Conservation (phyloP, 2,113 vertebrate genomes). For the Pardalotus punctatus region DNA sequence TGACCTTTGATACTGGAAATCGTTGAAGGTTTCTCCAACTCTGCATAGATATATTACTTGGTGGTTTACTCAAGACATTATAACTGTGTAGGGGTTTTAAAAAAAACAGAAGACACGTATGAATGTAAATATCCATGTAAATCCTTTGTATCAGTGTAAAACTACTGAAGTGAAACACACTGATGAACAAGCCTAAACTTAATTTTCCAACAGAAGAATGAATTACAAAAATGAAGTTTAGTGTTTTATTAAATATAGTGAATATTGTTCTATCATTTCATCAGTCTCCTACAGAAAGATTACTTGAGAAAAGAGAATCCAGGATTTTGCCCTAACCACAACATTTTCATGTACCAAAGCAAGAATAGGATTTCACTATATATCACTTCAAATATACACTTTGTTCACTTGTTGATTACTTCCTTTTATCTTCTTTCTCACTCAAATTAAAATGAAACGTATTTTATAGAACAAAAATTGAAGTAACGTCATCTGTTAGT, state of each 20-base stretch:
- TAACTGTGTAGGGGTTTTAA: not conserved
- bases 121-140: not conserved
- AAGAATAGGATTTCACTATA: not conserved
- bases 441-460: not conserved
- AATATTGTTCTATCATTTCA: not conserved
- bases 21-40: not conserved
- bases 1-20: slow-evolving; percentile 60
- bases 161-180: not conserved
- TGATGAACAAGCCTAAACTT: not conserved
- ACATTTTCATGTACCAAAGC: not conserved
- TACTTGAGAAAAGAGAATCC: not conserved
- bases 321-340: not conserved
- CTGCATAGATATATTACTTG: slow-evolving; percentile 40
- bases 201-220: not conserved
- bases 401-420: not conserved
- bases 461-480: not conserved
- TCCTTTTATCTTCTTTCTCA: not conserved
- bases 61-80: not conserved
- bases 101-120: not conserved
- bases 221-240: not conserved
- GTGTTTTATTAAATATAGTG: not conserved
- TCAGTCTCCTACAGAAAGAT: not conserved
- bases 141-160: not conserved
- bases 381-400: not conserved
- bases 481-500: not conserved